Evolutionary conservation across 2,797 vertebrate species (phyloP).

Genomic region (Ibycter americanus): DNA sequence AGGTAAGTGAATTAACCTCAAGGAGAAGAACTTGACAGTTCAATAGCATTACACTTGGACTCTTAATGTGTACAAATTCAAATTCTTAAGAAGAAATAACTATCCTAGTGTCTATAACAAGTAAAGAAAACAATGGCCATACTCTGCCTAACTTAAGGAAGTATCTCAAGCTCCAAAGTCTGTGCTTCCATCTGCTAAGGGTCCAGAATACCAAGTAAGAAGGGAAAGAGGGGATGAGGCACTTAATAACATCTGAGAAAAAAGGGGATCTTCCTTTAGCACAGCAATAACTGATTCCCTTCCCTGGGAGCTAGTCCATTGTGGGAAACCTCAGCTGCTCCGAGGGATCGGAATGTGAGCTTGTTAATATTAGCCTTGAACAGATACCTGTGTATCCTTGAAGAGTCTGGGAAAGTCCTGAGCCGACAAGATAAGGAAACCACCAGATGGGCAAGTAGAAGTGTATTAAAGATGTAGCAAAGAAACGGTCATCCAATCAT

Average conservation of each 20-base stretch:
- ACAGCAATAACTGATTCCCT: not conserved
- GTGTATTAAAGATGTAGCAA: too few species aligned
- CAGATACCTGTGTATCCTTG: too few species aligned
- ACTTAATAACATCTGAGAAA: not conserved
- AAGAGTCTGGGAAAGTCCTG: too few species aligned
- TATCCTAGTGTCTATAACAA: not conserved
- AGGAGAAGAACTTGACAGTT: not conserved
- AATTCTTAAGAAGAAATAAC: not conserved
- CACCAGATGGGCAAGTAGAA: too few species aligned
- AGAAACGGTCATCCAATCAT: too few species aligned
- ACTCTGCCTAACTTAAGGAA: not conserved
- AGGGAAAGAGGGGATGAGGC: not conserved
- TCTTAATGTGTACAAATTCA: not conserved
- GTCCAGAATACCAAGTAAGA: not conserved
- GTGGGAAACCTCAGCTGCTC: too few species aligned
- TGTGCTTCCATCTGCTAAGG: not conserved
- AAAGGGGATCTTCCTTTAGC: not conserved
- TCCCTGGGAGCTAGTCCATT: rapidly evolving
- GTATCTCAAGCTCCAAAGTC: not conserved
- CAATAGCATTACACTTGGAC: not conserved
- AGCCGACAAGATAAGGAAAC: too few species aligned
- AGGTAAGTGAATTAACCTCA: not conserved
- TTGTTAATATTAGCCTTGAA: too few species aligned
- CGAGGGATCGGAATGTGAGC: too few species aligned
- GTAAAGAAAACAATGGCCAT: not conserved